phyloP scores from a whole-genome alignment of 2,888 invertebrate species.

The Falcaria lacertinaria region DNA sequence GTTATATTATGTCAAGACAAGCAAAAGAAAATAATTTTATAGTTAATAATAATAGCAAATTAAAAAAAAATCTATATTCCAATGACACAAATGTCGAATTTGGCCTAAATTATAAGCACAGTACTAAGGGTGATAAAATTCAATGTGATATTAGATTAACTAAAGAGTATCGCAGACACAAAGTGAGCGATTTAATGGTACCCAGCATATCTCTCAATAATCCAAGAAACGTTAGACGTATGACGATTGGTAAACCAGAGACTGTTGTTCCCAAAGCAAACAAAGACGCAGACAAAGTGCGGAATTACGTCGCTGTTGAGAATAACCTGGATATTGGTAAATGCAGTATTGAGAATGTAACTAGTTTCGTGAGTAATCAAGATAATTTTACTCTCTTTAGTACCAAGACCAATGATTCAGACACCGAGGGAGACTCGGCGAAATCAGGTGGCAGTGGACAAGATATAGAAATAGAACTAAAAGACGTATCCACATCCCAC shows the following conservation, averaged over 20 bases:
- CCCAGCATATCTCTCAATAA: slow-evolving; percentile 37
- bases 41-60: too few relatives aligned
- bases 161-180: slow-evolving; percentile 33
- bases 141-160: slow-evolving; percentile 40
- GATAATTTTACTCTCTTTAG: too few relatives aligned
- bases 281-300: background rate
- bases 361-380: too few relatives aligned
- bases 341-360: too few relatives aligned
- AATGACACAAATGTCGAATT: slow-evolving; percentile 4
- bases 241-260: slow-evolving; percentile 42
- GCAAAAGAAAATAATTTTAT: too few relatives aligned
- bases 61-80: too few relatives aligned
- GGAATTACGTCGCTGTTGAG: background rate
- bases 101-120: slow-evolving; percentile 9
- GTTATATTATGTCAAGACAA: too few relatives aligned
- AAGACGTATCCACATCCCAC: slow-evolving; percentile 2
- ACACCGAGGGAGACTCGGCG: too few relatives aligned
- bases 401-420: too few relatives aligned
- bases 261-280: background rate
- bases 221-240: slow-evolving; percentile 51
- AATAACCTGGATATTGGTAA: background rate
- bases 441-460: background rate
- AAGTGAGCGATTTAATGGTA: slow-evolving; percentile 34
- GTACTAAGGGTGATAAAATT: slow-evolving; percentile 19
- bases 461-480: slow-evolving; percentile 27